These are phyloP conservation scores for Excalfactoria chinensis DNA, from an alignment of 2,113 vertebrate species.

Conservation along the genomic window DNA sequence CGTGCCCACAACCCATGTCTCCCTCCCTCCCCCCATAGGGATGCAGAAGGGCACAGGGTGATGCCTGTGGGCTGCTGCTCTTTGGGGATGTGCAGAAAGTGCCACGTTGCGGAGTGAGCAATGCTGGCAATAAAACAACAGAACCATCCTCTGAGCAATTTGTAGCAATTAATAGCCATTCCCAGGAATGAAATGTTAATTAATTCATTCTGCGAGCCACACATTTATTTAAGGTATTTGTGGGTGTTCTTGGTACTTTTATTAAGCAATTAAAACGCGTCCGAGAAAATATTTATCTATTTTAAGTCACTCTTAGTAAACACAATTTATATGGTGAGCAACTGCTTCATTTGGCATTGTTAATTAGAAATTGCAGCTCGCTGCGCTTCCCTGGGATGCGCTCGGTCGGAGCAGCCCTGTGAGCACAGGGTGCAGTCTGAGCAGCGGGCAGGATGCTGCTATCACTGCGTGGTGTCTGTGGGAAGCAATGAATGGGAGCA, in stretches of 20 bases:
- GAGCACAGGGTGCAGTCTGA: not conserved
- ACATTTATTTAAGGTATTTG: slow-evolving; percentile 68
- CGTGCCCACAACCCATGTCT: too few relatives aligned
- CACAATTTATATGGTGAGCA: slow-evolving; percentile 38
- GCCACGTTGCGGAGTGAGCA: not conserved
- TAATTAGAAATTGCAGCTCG: slow-evolving; percentile 49
- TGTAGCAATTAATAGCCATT: slow-evolving; percentile 59
- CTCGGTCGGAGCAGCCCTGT: not conserved
- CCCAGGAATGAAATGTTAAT: slow-evolving; percentile 63
- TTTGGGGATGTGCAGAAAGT: not conserved
- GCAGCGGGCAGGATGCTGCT: not conserved
- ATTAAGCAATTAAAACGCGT: slow-evolving; percentile 64
- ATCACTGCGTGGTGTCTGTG: not conserved
- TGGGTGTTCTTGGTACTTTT: slow-evolving; percentile 60
- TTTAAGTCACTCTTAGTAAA: slow-evolving; percentile 59
- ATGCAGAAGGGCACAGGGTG: not conserved
- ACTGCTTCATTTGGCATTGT: slow-evolving; percentile 51
- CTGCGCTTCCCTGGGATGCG: slow-evolving; percentile 2
- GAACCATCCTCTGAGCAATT: slow-evolving; percentile 33
- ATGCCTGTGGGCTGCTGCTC: not conserved
- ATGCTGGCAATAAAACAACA: slow-evolving; percentile 16
- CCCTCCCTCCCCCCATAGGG: not conserved
- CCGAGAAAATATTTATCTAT: slow-evolving; percentile 71
- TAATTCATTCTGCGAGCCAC: slow-evolving; percentile 62
- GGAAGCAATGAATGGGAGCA: not conserved